These are phyloP conservation scores for Corydoras sp. DNA, from an alignment of 2,113 vertebrate genomes.

Conservation along the genomic window DNA sequence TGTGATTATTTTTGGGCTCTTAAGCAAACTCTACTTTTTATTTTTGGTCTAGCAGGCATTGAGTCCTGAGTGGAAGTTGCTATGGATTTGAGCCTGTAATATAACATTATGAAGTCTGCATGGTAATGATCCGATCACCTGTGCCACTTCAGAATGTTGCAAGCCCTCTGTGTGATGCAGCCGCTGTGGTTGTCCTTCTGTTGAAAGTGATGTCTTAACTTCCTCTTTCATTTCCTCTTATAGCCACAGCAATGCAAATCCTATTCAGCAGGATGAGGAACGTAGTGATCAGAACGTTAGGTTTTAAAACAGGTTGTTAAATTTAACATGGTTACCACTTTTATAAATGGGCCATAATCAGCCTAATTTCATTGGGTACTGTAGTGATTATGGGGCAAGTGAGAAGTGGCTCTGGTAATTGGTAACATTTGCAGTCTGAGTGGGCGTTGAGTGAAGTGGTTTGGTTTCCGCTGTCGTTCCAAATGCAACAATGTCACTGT, in stretches of 20 bases:
- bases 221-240: conserved; percentile 22
- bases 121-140: background rate
- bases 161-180: background rate
- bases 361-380: background rate
- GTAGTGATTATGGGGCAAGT: background rate
- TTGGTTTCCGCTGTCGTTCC: background rate
- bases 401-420: background rate
- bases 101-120: too few species aligned
- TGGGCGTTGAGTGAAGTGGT: conserved; percentile 7
- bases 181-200: background rate
- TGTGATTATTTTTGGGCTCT: too few species aligned
- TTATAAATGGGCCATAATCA: background rate
- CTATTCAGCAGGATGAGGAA: background rate
- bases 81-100: too few species aligned
- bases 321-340: background rate
- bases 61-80: too few species aligned
- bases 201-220: conserved; percentile 1
- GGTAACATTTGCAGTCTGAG: background rate
- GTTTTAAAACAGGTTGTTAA: background rate
- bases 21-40: too few species aligned
- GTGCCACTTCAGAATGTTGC: background rate
- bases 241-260: conserved; percentile 5
- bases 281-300: background rate
- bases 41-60: too few species aligned
- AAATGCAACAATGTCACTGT: background rate